Conservation (phyloP, 1,140 invertebrate species). For the Calephelis virginiensis region DNA sequence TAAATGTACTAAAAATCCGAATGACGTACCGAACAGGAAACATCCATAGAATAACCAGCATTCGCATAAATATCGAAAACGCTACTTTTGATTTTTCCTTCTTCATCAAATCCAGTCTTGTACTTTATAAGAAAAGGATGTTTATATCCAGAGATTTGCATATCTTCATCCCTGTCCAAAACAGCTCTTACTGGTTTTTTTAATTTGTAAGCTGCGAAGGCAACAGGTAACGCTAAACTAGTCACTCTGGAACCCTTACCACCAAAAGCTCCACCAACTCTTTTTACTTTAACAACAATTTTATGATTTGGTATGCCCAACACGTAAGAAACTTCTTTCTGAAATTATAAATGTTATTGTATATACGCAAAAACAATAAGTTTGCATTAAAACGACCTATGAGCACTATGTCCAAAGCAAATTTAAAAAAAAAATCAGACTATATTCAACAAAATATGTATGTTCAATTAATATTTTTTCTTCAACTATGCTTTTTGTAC, state of each 20-base stretch:
- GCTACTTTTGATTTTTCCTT: constrained; percentile 81
- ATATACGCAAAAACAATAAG: no score
- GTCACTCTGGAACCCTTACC: constrained; percentile 87
- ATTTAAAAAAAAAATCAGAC: no score
- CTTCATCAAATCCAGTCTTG: constrained; percentile 84
- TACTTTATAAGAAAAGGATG: constrained; percentile 89
- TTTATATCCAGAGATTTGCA: constrained; percentile 86
- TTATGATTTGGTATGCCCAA: constrained; percentile 84
- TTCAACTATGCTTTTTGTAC: no score
- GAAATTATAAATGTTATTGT: constrained; percentile 31
- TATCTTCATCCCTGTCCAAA: constrained; percentile 83
- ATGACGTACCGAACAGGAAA: constrained; percentile 81
- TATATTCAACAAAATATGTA: no score
- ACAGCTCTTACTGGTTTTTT: no score
- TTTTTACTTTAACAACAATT: constrained; percentile 84
- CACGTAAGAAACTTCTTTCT: constrained; percentile 79
- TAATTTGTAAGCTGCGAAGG: constrained; percentile 82
- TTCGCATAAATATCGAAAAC: constrained; percentile 84
- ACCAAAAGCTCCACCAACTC: constrained; percentile 91
- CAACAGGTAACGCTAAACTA: constrained; percentile 77
- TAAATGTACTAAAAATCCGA: no score
- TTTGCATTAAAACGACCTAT: no score
- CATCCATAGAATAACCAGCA: constrained; percentile 84
- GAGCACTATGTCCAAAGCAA: no score
- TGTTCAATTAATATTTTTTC: no score